These are phyloP conservation scores for Chrysopilus asiliformis DNA, from an alignment of 2,888 invertebrate genomes.

Conservation along the genomic window DNA sequence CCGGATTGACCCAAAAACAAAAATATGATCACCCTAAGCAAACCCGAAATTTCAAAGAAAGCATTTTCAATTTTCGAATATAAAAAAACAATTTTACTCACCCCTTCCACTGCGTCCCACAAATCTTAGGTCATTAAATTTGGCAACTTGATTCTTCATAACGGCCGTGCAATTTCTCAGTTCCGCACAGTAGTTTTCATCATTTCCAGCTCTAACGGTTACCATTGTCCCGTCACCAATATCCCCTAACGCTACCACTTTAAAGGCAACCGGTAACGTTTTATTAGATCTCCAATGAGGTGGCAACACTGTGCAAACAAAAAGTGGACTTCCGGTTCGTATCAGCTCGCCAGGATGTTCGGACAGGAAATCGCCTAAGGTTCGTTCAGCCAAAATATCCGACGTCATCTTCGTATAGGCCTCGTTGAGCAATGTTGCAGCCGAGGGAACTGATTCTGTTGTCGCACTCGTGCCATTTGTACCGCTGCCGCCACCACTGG, in stretches of 20 bases:
- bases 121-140: conserved; percentile 97
- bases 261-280: conserved; percentile 92
- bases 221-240: conserved; percentile 94
- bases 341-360: conserved; percentile 88
- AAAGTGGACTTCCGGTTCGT: conserved; percentile 83
- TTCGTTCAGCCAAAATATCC: conserved; percentile 76
- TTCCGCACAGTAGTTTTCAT: conserved; percentile 96
- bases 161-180: conserved; percentile 87
- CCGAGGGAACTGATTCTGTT: conserved; percentile 51
- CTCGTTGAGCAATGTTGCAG: conserved; percentile 56
- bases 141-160: conserved; percentile 97
- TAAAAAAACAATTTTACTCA: conserved; percentile 42
- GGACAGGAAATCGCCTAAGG: conserved; percentile 72
- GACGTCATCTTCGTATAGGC: conserved; percentile 82
- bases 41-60: too few relatives aligned
- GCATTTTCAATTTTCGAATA: too few relatives aligned
- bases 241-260: conserved; percentile 88
- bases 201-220: conserved; percentile 91
- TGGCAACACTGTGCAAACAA: conserved; percentile 90
- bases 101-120: conserved; percentile 98
- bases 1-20: too few relatives aligned
- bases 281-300: conserved; percentile 98
- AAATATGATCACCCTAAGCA: too few relatives aligned
- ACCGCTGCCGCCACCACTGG: conserved; percentile 9
- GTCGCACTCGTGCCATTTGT: conserved; percentile 16